These are phyloP conservation scores for Sericinus montela DNA, from an alignment of 2,888 invertebrate genomes.

Conservation along the genomic window DNA sequence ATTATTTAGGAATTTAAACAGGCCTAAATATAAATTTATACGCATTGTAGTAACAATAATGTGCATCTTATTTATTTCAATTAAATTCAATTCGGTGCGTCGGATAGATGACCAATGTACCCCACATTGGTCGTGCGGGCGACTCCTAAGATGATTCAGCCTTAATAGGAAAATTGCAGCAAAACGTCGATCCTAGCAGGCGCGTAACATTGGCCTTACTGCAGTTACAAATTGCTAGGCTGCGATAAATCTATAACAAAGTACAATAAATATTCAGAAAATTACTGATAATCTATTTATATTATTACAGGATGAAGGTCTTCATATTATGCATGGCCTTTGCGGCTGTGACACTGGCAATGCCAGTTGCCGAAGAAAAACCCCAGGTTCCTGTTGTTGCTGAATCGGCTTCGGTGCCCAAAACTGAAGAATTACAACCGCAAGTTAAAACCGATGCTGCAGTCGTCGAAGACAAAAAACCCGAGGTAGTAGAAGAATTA, in stretches of 20 bases:
- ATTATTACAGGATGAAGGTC: slow-evolving; percentile 82
- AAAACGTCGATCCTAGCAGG: slow-evolving; percentile 47
- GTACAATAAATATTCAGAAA: slow-evolving; percentile 38
- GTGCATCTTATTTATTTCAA: slow-evolving; percentile 63
- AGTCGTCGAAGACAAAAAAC: slow-evolving; percentile 31
- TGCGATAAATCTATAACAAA: slow-evolving; percentile 47
- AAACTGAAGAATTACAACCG: slow-evolving; percentile 33
- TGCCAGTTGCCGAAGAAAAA: slow-evolving; percentile 80
- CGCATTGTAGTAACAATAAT: slow-evolving; percentile 48
- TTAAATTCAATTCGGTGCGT: slow-evolving; percentile 51
- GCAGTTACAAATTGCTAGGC: slow-evolving; percentile 61
- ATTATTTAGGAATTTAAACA: too few relatives aligned
- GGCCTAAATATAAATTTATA: not conserved
- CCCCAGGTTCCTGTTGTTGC: slow-evolving; percentile 41
- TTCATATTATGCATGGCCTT: slow-evolving; percentile 80
- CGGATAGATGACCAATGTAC: slow-evolving; percentile 48
- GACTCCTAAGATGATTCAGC: slow-evolving; percentile 67
- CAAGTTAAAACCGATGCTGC: slow-evolving; percentile 34
- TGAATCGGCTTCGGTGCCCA: slow-evolving; percentile 48
- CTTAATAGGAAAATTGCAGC: slow-evolving; percentile 73
- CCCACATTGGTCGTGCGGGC: slow-evolving; percentile 48
- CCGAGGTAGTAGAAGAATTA: slow-evolving; percentile 32
- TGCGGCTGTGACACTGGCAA: slow-evolving; percentile 75
- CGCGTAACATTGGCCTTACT: slow-evolving; percentile 77
- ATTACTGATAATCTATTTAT: slow-evolving; percentile 55